These are phyloP conservation scores for Balanococcus diminutus DNA, from an alignment of 2,888 invertebrate genomes.

Conservation along the genomic window DNA sequence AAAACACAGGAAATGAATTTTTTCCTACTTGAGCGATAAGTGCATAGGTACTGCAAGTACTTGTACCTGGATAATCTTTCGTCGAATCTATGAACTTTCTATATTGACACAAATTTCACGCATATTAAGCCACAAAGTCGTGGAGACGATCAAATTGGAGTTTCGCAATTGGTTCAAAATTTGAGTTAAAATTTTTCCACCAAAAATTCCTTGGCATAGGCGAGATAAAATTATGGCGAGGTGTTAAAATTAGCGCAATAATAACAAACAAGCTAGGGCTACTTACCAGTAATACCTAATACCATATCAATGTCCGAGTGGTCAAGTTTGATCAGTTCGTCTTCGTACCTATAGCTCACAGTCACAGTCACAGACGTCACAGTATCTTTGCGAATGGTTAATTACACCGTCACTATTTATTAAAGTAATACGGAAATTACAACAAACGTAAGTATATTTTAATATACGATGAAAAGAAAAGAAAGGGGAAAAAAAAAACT, in stretches of 20 bases:
- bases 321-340: background rate
- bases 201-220: background rate
- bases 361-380: no score
- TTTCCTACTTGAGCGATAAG: background rate
- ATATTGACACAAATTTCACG: background rate
- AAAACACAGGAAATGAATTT: background rate
- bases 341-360: no score
- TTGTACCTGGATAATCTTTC: background rate
- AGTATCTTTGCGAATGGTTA: background rate
- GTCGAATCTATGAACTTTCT: background rate
- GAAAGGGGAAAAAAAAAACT: background rate
- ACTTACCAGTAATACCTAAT: background rate
- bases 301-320: background rate
- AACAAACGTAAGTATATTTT: conserved; percentile 34
- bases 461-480: background rate
- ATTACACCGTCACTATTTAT: conserved; percentile 23
- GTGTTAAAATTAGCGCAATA: background rate
- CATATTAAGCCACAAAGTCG: background rate
- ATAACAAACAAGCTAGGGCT: background rate
- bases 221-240: background rate
- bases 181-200: background rate
- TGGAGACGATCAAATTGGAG: no score
- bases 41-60: no score
- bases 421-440: conserved; percentile 31
- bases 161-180: background rate